Evolutionary conservation across 2,113 vertebrate species (phyloP).

Genomic region (Regulus satrapa): DNA sequence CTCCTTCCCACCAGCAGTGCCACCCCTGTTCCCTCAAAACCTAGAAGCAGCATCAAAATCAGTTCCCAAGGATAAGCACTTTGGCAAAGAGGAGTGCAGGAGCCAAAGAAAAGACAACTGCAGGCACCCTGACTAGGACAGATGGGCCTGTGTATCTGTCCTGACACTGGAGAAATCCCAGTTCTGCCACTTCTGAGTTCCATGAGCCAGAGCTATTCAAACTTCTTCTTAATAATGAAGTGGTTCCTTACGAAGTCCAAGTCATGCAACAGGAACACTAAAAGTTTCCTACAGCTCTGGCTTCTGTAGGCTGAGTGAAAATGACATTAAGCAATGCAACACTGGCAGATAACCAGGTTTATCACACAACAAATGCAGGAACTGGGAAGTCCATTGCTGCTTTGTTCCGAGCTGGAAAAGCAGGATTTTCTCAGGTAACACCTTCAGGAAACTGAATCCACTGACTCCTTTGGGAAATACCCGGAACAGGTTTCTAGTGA

Average conservation of each 20-base stretch:
- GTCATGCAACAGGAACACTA: background rate
- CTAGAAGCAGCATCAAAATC: background rate
- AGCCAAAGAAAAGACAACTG: background rate
- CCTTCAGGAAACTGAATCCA: background rate
- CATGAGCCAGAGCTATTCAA: background rate
- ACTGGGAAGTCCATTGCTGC: background rate
- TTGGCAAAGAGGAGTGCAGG: background rate
- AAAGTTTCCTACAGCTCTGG: background rate
- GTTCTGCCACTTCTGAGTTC: background rate
- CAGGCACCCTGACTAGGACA: background rate
- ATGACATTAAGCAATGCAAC: background rate
- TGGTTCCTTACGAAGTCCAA: background rate
- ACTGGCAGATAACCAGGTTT: background rate
- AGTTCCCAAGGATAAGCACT: background rate
- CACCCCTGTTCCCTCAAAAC: background rate
- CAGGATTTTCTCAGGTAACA: background rate
- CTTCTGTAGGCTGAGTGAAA: background rate
- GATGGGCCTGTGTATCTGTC: background rate
- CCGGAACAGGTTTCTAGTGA: background rate
- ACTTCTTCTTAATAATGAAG: background rate
- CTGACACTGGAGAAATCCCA: background rate
- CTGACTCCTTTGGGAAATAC: accelerated
- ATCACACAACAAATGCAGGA: background rate
- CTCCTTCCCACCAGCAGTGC: background rate
- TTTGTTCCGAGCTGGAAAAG: background rate